Evolutionary conservation across 2,797 vertebrate species (phyloP), one percentile per base, ranked within the genome.

Genomic region (Carduelis carduelis): DNA sequence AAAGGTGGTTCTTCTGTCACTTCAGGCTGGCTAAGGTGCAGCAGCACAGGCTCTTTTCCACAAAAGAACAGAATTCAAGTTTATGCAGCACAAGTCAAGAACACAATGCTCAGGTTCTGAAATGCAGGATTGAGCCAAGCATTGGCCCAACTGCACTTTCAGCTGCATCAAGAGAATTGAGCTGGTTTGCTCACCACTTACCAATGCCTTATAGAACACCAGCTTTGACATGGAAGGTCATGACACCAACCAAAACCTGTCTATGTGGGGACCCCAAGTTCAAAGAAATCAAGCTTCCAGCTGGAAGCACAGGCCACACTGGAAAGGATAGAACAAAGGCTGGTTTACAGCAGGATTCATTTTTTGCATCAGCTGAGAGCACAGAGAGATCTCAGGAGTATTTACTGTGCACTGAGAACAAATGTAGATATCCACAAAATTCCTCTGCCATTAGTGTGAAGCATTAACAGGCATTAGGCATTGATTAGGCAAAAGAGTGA

Each of bases 141-240:
- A 0, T 14, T 83, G n/a, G 24, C 37, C n/a, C 83, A 56, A 43
- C 1, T 6, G 1, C 16, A 30, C 22, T 47, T 64, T 21, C 60
- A 64, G 34, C 49, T 32, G 37, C 1, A 0, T 32, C 47, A 52
- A 2, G 2, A 61, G 44, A 72, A 76, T 1, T 19, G 27, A 87
- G 17, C 5, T 5, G 6, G 9, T 87, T 56, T 88, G 55, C 35
- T 85, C 76, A 68, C 20, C 32, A 11, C 10, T 76, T 55, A 6
- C 6, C 30, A 60, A 24, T 8, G 24, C 23, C 44, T 76, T 69
- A 70, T 2, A 66, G 21, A 89, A 46, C 43, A 89, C 2, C 63
- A 72, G 14, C 52, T 83, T 46, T 57, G 46, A 83, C 30, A 14
- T 0, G 3, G 27, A 50, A 23, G 8, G 9, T 57, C 65, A 43